Evolutionary conservation across 2,888 invertebrate genomes (phyloP).

Genomic region (Eupeodes luniger): DNA sequence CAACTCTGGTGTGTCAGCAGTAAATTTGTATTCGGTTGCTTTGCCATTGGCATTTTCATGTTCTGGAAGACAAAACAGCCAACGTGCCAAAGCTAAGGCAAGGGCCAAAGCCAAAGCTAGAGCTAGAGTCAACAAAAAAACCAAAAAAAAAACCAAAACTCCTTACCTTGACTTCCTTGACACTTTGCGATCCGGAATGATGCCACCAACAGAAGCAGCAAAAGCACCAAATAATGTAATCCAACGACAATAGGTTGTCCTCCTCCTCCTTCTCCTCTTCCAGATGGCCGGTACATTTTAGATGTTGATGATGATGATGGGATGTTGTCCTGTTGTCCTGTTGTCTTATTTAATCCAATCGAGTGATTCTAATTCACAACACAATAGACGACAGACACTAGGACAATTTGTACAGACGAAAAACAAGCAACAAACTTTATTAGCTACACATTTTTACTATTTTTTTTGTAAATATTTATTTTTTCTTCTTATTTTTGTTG

Average conservation of each 20-base stretch:
- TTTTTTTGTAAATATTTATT: constrained; percentile 34
- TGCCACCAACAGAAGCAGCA: constrained; percentile 58
- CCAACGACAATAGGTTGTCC: constrained; percentile 58
- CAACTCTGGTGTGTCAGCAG: constrained; percentile 53
- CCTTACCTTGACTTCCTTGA: constrained; percentile 75
- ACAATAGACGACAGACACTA: not conserved
- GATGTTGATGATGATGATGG: not conserved
- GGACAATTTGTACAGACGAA: not conserved
- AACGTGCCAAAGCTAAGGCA: not conserved
- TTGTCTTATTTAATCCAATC: constrained; percentile 35
- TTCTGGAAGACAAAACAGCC: constrained; percentile 9
- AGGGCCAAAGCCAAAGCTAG: too few species aligned
- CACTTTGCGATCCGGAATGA: constrained; percentile 68
- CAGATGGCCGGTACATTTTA: constrained; percentile 52
- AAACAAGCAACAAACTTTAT: not conserved
- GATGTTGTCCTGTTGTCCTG: constrained; percentile 3
- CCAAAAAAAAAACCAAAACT: not conserved
- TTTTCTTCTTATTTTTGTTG: constrained; percentile 7
- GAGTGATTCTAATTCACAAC: constrained; percentile 19
- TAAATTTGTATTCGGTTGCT: constrained; percentile 27
- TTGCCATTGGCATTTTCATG: not conserved
- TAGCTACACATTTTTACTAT: constrained; percentile 31
- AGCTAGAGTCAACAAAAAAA: too few species aligned
- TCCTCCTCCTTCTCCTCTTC: not conserved
- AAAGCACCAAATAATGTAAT: constrained; percentile 60